Evolutionary conservation across 2,888 invertebrate genomes (phyloP).

Genomic region (Mythimna lalbum): DNA sequence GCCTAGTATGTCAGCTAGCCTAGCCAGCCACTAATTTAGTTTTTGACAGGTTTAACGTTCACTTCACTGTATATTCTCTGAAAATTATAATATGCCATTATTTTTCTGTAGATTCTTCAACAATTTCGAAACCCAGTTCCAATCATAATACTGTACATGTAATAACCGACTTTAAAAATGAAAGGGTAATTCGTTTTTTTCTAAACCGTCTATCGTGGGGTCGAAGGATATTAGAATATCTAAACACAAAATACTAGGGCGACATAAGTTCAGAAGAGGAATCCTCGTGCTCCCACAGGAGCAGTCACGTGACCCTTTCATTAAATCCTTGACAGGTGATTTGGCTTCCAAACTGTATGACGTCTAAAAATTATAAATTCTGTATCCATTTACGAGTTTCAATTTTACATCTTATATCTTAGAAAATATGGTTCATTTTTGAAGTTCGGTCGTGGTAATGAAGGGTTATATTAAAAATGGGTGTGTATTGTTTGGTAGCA

Average conservation of each 20-base stretch:
- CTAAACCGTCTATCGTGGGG: not conserved
- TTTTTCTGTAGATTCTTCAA: too few relatives aligned
- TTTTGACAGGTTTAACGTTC: too few relatives aligned
- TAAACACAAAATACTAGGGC: conserved; percentile 54
- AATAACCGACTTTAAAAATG: not conserved
- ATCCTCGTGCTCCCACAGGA: conserved; percentile 52
- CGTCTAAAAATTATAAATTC: conserved; percentile 54
- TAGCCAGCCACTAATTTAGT: too few relatives aligned
- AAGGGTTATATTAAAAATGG: conserved; percentile 38
- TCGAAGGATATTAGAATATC: conserved; percentile 49
- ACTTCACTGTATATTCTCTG: too few relatives aligned
- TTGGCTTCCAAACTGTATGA: conserved; percentile 72
- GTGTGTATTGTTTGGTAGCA: conserved; percentile 70
- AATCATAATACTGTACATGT: too few relatives aligned
- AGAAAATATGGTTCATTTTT: conserved; percentile 6
- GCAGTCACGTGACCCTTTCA: conserved; percentile 72
- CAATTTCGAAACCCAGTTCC: too few relatives aligned
- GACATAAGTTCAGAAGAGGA: conserved; percentile 37
- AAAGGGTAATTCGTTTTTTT: not conserved
- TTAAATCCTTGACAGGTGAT: conserved; percentile 79
- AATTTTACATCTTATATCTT: not conserved
- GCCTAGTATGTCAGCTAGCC: too few relatives aligned
- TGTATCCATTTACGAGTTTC: not conserved
- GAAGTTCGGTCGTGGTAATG: not conserved
- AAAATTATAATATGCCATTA: too few relatives aligned